Base-by-base conservation (phyloP, 2,888 invertebrate genomes). In the Aleiodes testaceus region DNA sequence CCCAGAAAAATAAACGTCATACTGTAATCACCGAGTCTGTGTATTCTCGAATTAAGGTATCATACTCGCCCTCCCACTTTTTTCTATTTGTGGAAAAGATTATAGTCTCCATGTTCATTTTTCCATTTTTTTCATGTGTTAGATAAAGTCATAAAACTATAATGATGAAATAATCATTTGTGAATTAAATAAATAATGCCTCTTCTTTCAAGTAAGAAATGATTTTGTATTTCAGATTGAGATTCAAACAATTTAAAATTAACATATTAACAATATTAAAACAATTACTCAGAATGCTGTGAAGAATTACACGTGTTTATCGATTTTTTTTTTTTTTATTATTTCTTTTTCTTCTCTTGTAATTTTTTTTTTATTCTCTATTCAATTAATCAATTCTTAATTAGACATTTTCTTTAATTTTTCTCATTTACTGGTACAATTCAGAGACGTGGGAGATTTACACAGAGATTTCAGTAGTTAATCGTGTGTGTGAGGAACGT, bases 231-330 rank as follows among this genome's bases (percentile, higher is more conserved):
- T 76, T 77, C 69, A 70, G 72, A 73, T 72, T 66, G 74, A 71
- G 49, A 78, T 70, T 73, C 68, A 77, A 77, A 75, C 72, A 74
- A 70, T 66, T 66, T 77, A 66, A 69, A 66, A 70, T 64, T 73
- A 77, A 79, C 72, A 74, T 69, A 74, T 70, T 72, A 79, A 79
- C 77, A 78, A 75, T 77, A 72, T 74, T 73, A 78, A 72, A 77
- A 74, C 73, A 79, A 79, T 72, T 63, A 45, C 4, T 45, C 45
- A 63, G 63, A 63, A 63, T 63, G 22, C 45, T 63, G 63, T 63
- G 59, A 59, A 59, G 59, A 63, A 47, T 44, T 63, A 59, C 59
- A 59, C 9, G 26, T 53, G 53, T 53, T 59, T 20, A 59, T 59
- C 42, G 42, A 16, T 12, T 52, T 52, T 20, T 16, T 22, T 55